Base-by-base conservation (phyloP, 2,113 vertebrate genomes). In the Bos javanicus region DNA sequence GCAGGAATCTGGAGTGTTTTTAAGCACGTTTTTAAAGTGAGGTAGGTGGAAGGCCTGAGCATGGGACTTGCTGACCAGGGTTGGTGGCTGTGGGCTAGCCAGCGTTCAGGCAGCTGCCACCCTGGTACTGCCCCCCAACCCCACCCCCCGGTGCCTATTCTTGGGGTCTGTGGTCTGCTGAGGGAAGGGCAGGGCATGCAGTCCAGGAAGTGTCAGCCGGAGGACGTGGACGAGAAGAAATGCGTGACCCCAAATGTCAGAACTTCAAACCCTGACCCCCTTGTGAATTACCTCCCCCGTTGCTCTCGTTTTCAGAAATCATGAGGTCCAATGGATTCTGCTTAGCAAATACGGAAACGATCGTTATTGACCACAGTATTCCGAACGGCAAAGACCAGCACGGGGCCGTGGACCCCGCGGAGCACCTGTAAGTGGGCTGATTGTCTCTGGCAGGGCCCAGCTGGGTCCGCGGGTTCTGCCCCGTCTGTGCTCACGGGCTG, bases 271-370 rank as follows among this genome's bases (percentile, higher is more conserved):
- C 6, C 60, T 16, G 16, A 21, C 7, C 30, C 39, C 33, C 4
- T 62, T 9, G 30, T 12, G 23, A 60, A 6, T 74, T 3, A 16
- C 57, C 96, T 14, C 54, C 30, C 56, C 96, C 43, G 19, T 14
- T 91, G 54, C 96, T 98, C 86, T 96, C 89, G 33, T 94, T 88
- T 39, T 91, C 98, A 99, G 99, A 99, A 99, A 99, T 99, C 98
- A 99, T 99, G 99, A 98, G 99, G 85, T 99, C 99, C 14, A 99
- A 99, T 83, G 99, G 99, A 52, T 99, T 99, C 98, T 99, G 99
- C 98, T 98, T 99, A 98, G 99, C 99, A 67, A 99, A 99, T 94
- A 99, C 99, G 1, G 99, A 99, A 98, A 99, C 99, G 0, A 99
- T 99, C 33, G 99, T 99, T 7, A 99, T 99, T 87, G 99, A 99